Conservation (phyloP, 2,888 invertebrate genomes). For the Pammene aurita region DNA sequence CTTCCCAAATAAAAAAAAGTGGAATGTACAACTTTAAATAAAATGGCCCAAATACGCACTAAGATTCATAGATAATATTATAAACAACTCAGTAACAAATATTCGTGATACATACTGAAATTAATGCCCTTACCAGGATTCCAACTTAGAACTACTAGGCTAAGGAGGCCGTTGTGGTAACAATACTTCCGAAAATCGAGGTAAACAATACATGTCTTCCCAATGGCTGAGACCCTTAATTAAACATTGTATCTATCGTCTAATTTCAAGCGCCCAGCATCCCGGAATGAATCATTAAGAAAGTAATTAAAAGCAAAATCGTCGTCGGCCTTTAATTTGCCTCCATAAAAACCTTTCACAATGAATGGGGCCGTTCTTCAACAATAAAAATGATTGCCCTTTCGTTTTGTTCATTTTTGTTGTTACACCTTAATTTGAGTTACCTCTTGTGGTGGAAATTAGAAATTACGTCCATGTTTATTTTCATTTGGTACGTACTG, state of each 20-base stretch:
- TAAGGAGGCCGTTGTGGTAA: too few relatives aligned
- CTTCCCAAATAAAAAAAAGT: too few relatives aligned
- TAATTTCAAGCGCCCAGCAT: conserved; percentile 16
- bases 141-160: too few relatives aligned
- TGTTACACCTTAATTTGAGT: conserved; percentile 33
- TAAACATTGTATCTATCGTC: conserved; percentile 18
- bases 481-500: background rate
- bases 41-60: too few relatives aligned
- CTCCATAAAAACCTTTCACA: conserved; percentile 44
- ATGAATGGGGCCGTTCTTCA: conserved; percentile 32
- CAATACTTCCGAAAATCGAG: background rate
- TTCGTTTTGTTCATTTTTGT: conserved; percentile 35
- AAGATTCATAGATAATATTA: too few relatives aligned
- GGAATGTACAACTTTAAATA: too few relatives aligned
- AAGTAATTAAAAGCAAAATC: conserved; percentile 61
- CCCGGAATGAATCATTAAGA: conserved; percentile 58
- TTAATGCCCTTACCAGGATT: too few relatives aligned
- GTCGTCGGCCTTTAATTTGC: conserved; percentile 52
- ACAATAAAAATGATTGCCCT: conserved; percentile 33
- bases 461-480: conserved; percentile 3
- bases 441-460: conserved; percentile 8
- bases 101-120: too few relatives aligned
- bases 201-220: background rate
- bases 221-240: conserved; percentile 1
- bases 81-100: too few relatives aligned